Percentiles rank a stretch among this genome's conserved stretches.
Conservation (phyloP, 53 echinoderm and acorn worm genomes). For the Apostichopus leukothele region DNA sequence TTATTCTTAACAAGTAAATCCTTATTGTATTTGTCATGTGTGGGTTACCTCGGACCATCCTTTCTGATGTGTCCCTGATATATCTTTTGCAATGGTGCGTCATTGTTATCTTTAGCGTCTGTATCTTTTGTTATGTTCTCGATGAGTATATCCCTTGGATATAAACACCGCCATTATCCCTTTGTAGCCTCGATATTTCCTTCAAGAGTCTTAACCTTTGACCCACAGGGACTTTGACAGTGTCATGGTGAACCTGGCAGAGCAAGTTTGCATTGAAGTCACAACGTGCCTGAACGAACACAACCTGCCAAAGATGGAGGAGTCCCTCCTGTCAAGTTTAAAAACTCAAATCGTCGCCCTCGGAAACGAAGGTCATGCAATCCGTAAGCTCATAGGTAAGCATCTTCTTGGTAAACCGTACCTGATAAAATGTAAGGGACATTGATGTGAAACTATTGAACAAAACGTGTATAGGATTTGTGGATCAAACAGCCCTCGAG, state of each 20-base stretch:
- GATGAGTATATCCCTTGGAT: neutral
- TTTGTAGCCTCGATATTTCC: neutral
- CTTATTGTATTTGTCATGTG: no score
- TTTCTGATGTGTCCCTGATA: no score
- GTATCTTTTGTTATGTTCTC: no score
- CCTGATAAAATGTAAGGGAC: no score
- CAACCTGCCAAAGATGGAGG: conserved; percentile 60
- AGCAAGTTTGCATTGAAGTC: conserved; percentile 85
- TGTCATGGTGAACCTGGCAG: conserved; percentile 73
- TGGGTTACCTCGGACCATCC: no score
- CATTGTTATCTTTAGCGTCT: no score
- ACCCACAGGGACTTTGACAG: conserved; percentile 60
- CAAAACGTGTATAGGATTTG: no score
- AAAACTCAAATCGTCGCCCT: conserved; percentile 79
- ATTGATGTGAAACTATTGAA: no score
- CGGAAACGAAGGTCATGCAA: conserved; percentile 60
- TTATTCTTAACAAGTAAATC: no score
- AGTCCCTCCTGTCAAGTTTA: conserved; percentile 54
- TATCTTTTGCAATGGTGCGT: no score
- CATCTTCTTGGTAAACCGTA: neutral
- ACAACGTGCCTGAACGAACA: conserved; percentile 67
- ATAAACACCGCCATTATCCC: neutral
- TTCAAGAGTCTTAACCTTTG: neutral
- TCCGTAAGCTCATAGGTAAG: conserved; percentile 85
- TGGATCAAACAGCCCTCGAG: no score